Evolutionary conservation across 2,113 vertebrate species (phyloP).

Genomic region (Riparia riparia): DNA sequence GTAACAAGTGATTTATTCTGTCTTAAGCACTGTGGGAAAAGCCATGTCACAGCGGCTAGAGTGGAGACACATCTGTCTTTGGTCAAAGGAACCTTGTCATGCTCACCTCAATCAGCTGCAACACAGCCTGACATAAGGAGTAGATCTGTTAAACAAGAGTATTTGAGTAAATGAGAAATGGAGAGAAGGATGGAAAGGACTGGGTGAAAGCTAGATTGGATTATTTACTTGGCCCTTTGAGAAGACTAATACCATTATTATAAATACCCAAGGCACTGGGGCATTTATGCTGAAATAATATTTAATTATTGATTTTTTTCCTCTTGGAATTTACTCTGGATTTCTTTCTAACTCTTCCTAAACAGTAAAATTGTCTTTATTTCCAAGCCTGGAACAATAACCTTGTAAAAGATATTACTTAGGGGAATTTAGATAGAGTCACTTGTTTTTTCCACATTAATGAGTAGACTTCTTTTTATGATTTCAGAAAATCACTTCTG

Average conservation of each 20-base stretch:
- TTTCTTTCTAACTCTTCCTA: not conserved
- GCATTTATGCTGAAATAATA: not conserved
- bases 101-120: not conserved
- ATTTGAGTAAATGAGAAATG: not conserved
- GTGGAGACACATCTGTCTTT: not conserved
- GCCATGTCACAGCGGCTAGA: not conserved
- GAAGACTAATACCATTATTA: not conserved
- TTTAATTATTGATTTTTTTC: not conserved
- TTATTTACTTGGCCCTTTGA: not conserved
- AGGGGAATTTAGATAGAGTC: not conserved
- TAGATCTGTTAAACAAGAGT: not conserved
- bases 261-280: not conserved
- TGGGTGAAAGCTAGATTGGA: not conserved
- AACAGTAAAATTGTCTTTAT: not conserved
- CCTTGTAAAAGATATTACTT: not conserved
- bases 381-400: not conserved
- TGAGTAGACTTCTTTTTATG: not conserved
- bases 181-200: not conserved
- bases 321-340: not conserved
- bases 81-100: not conserved
- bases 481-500: constrained; percentile 4
- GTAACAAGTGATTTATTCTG: not conserved
- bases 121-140: not conserved
- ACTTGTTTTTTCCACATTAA: not conserved
- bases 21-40: not conserved